These are phyloP conservation scores for Lithophane semibrunnea DNA, from an alignment of 2,888 invertebrate genomes.

Conservation along the genomic window DNA sequence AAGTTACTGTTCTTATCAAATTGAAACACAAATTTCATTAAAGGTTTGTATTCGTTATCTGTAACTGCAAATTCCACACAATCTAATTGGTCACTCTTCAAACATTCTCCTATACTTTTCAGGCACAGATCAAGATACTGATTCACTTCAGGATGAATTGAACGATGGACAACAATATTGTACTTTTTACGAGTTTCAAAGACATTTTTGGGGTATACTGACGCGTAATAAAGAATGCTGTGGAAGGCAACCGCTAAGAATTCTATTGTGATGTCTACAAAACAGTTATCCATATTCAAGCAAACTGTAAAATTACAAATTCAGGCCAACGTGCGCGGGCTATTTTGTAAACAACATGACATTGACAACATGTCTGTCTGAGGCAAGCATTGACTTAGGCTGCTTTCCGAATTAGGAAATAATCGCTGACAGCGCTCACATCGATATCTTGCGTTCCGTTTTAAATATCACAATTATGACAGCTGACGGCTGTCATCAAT, in stretches of 20 bases:
- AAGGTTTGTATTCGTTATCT: slow-evolving; percentile 73
- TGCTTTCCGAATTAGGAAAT: too few species aligned
- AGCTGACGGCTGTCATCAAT: too few species aligned
- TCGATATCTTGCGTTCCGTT: too few species aligned
- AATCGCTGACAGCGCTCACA: too few species aligned
- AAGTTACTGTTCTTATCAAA: slow-evolving; percentile 73
- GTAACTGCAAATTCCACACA: slow-evolving; percentile 89
- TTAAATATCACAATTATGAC: too few species aligned
- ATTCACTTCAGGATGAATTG: slow-evolving; percentile 92
- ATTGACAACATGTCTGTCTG: too few species aligned
- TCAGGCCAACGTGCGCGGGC: not conserved
- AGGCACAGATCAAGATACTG: slow-evolving; percentile 91
- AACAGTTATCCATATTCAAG: slow-evolving; percentile 84
- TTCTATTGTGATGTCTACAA: slow-evolving; percentile 91
- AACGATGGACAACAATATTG: slow-evolving; percentile 90
- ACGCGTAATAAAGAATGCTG: slow-evolving; percentile 90
- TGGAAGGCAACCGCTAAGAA: slow-evolving; percentile 92
- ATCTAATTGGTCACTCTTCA: slow-evolving; percentile 87
- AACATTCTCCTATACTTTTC: slow-evolving; percentile 86
- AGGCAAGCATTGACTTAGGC: too few species aligned
- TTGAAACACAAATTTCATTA: slow-evolving; percentile 83
- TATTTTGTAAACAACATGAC: not conserved
- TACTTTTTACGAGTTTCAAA: slow-evolving; percentile 92
- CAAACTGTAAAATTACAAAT: not conserved
- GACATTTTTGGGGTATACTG: slow-evolving; percentile 92